Base-by-base conservation (phyloP, 2,888 invertebrate genomes). In the Cynaeus angustus region DNA sequence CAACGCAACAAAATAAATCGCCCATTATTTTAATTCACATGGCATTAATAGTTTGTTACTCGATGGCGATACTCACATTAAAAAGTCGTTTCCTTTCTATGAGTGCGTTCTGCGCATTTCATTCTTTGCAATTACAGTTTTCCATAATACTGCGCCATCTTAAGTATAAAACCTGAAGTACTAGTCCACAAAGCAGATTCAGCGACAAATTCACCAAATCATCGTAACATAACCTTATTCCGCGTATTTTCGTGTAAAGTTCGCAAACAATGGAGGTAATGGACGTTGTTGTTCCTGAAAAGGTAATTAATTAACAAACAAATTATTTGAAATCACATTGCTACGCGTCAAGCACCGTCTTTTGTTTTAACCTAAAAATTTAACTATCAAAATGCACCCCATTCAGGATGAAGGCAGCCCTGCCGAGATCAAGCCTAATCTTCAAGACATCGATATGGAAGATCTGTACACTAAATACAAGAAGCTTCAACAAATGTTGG, bases 391-490 rank as follows among this genome's bases (percentile, higher is more conserved):
- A 45, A 61, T 67, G 67, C n/a, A 43, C 26, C 58, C 13, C 48
- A 80, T 81, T 66, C 76, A 91, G 93, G 93, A 94, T 81, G 92
- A 93, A 82, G 91, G 89, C 33, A 86, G 88, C 62, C 86, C 89
- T 71, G 90, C 92, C 72, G 90, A 91, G 28, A 90, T 90, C 30
- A 89, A 91, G 10, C 92, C 91, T 78, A 88, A 91, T 12, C 88
- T 93, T 72, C 95, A 95, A 78, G 95, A 95, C 79, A 81, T 94
- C 72, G 97, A 97, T 84, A 88, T 93, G 43, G 97, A 97, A 85
- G 98, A 98, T 88, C 88, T 98, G 56, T 98, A 97, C 84, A 97
- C 97, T 9, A 97, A 96, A 86, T 98, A 94, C 82, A 98, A 98
- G 94, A 98, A 98, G 91, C 87, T 99, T 12, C 97, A 98, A 86